These are phyloP conservation scores for Pangasius djambal DNA, from an alignment of 2,797 vertebrate species.

Conservation along the genomic window DNA sequence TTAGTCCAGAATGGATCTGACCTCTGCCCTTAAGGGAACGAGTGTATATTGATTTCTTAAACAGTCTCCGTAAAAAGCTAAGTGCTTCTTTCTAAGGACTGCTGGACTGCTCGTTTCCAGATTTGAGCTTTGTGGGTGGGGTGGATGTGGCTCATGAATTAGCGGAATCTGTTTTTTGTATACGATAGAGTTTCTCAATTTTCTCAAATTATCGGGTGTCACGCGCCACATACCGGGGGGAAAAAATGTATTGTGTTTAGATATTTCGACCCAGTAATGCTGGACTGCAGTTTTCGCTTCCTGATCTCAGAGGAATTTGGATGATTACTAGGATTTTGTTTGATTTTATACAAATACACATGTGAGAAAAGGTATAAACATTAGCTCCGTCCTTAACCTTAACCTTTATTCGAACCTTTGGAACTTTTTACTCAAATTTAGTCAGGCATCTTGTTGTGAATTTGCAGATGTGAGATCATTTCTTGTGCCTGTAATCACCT, in stretches of 20 bases:
- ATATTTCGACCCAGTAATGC: not conserved
- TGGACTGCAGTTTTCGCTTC: not conserved
- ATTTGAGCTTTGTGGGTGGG: not conserved
- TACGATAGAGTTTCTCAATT: not conserved
- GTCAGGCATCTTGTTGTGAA: not conserved
- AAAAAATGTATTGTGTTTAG: not conserved
- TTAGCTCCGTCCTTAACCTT: not conserved
- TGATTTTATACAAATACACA: not conserved
- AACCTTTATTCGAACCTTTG: not conserved
- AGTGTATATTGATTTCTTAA: conserved; percentile 58
- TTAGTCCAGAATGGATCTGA: conserved; percentile 48
- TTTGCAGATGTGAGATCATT: not conserved
- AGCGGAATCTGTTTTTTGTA: not conserved
- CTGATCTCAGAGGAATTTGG: not conserved
- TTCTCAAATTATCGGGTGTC: not conserved
- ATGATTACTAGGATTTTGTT: not conserved
- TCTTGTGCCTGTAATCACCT: not conserved
- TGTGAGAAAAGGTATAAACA: not conserved
- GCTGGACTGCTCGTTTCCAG: conserved; percentile 25
- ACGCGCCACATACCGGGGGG: not conserved
- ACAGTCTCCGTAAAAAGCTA: conserved; percentile 44
- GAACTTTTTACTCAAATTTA: not conserved
- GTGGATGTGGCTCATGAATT: not conserved
- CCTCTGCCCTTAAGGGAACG: conserved; percentile 49
- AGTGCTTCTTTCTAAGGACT: conserved; percentile 42